A percentile compares a stretch with the other conserved stretches of the same genome.
These are phyloP conservation scores for Bombus cullumanus DNA, from an alignment of 1,140 invertebrate species.

Conservation along the genomic window DNA sequence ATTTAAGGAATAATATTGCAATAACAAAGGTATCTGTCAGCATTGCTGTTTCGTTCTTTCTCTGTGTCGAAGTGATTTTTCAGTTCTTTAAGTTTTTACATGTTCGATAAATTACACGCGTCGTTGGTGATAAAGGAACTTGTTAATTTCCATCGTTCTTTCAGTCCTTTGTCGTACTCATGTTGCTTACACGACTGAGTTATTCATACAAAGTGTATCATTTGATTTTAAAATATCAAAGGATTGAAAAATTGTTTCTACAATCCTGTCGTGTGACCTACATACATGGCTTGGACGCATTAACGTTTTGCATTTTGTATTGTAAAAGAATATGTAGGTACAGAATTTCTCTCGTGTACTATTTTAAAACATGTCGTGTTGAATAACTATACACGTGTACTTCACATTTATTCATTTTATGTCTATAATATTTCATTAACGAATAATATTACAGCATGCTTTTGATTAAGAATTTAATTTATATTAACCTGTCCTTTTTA, in stretches of 20 bases:
- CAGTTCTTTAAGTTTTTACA: neutral
- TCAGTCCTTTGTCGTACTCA: neutral
- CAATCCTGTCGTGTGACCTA: neutral
- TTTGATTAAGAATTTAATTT: neutral
- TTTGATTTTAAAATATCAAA: neutral
- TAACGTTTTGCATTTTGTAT: too few relatives aligned
- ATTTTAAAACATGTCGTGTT: neutral
- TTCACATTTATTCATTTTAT: neutral
- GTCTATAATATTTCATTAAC: neutral
- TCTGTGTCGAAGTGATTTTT: neutral
- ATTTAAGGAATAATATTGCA: conserved; percentile 43
- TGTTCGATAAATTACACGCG: neutral
- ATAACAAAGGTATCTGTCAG: conserved; percentile 28
- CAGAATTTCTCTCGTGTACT: neutral
- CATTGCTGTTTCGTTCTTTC: neutral
- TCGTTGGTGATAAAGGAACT: neutral
- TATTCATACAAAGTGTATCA: too few relatives aligned
- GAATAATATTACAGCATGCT: neutral
- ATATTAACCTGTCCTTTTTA: too few relatives aligned
- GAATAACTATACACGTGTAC: neutral
- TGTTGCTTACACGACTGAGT: too few relatives aligned
- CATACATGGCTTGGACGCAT: too few relatives aligned
- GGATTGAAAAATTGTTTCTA: neutral
- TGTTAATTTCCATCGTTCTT: neutral
- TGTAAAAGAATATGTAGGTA: too few relatives aligned